Evolutionary conservation across 2,113 vertebrate genomes (phyloP).

Genomic region (Pongo abelii): DNA sequence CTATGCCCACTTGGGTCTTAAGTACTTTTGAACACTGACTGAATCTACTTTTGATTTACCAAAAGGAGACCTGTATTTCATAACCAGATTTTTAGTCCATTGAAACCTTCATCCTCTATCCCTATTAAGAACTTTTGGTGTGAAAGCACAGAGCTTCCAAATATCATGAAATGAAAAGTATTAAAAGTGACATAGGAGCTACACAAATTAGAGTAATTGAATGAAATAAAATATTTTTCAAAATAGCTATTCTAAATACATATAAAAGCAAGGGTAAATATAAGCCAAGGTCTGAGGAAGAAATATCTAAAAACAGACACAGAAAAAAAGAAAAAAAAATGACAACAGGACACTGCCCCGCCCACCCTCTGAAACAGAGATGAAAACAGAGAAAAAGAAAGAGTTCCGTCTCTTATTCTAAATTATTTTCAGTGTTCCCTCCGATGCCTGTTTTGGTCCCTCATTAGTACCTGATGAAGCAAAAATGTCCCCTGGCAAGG

Average conservation of each 20-base stretch:
- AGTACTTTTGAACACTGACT: background rate
- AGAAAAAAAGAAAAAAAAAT: background rate
- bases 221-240: slow-evolving; percentile 4
- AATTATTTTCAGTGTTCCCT: background rate
- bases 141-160: slow-evolving; percentile 7
- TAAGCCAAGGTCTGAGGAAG: background rate
- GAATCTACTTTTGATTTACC: background rate
- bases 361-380: background rate
- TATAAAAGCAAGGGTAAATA: background rate
- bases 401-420: background rate
- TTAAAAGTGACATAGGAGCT: background rate
- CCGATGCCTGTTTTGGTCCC: background rate
- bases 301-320: background rate
- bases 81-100: background rate
- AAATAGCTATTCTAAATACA: slow-evolving; percentile 5
- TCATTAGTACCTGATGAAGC: slow-evolving; percentile 93
- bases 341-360: background rate
- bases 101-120: background rate
- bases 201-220: background rate
- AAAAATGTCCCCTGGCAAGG: slow-evolving; percentile 96
- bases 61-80: background rate
- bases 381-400: background rate
- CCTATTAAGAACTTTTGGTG: background rate
- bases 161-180: background rate
- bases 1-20: background rate